phyloP scores from a whole-genome alignment of 2,888 invertebrate species.

The Cephus pulcher region DNA sequence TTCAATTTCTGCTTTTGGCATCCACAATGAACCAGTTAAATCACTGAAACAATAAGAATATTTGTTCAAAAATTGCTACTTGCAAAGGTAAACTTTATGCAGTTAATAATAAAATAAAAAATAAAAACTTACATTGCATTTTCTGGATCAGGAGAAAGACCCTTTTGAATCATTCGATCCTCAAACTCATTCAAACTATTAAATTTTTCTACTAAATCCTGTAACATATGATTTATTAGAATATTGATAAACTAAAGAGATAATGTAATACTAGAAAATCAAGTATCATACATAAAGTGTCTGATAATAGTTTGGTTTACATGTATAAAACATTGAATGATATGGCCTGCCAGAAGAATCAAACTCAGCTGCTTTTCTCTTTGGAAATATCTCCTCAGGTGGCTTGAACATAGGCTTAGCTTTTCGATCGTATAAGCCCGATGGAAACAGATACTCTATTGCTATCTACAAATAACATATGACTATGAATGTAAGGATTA shows the following conservation, averaged over 20 bases:
- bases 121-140: conserved; percentile 69
- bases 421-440: conserved; percentile 85
- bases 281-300: conserved; percentile 78
- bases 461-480: conserved; percentile 74
- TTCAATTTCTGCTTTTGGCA: conserved; percentile 76
- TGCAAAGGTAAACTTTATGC: conserved; percentile 17
- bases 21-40: conserved; percentile 73
- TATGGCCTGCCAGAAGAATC: conserved; percentile 91
- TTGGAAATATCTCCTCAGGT: conserved; percentile 88
- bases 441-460: conserved; percentile 95
- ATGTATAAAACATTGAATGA: conserved; percentile 93
- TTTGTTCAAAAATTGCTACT: conserved; percentile 62
- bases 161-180: conserved; percentile 76
- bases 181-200: conserved; percentile 77
- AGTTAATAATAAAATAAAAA: background rate
- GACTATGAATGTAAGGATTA: conserved; percentile 4
- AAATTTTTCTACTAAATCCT: conserved; percentile 79
- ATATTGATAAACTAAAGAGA: background rate
- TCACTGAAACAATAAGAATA: conserved; percentile 64
- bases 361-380: conserved; percentile 89
- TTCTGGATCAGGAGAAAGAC: conserved; percentile 72
- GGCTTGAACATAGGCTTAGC: conserved; percentile 92
- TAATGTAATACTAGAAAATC: background rate
- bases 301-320: conserved; percentile 86
- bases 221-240: conserved; percentile 27